phyloP scores from a whole-genome alignment of 2,113 vertebrate species.

The Channa argus region DNA sequence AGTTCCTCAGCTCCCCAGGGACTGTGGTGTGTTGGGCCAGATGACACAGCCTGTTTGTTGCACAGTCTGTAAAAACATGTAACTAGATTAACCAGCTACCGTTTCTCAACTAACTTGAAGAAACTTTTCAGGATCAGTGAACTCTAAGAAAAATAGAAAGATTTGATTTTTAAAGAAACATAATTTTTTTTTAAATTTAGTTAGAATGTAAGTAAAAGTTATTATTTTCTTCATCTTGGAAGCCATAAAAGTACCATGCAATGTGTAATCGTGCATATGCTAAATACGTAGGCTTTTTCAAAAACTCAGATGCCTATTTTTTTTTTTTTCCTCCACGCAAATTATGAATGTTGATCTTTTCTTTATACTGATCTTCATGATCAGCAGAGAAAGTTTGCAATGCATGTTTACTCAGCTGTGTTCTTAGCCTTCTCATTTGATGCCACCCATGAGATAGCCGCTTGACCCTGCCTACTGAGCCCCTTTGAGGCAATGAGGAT shows the following conservation, averaged over 20 bases:
- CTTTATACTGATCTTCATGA: no score
- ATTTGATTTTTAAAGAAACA: no score
- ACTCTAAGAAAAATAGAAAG: no score
- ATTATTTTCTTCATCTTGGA: not conserved
- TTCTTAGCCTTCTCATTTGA: no score
- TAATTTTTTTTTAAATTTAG: not conserved
- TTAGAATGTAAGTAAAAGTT: not conserved
- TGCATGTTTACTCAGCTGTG: not conserved
- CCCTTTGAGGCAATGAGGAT: no score
- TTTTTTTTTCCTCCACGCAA: not conserved
- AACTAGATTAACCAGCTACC: conserved; percentile 29
- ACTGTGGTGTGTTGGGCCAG: conserved; percentile 57
- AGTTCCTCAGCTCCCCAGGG: conserved; percentile 62
- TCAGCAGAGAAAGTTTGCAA: not conserved
- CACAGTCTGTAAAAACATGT: conserved; percentile 30
- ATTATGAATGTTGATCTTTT: no score
- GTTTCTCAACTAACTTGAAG: conserved; percentile 25
- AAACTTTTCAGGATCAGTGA: conserved; percentile 27
- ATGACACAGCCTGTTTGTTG: conserved; percentile 57
- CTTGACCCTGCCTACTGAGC: no score
- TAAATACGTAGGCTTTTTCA: not conserved
- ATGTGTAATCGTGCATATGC: not conserved
- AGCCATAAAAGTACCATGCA: no score
- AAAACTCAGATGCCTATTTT: no score
- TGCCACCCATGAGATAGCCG: no score